Base-by-base conservation (phyloP, 1,140 invertebrate genomes). In the Caerostris darwini region DNA sequence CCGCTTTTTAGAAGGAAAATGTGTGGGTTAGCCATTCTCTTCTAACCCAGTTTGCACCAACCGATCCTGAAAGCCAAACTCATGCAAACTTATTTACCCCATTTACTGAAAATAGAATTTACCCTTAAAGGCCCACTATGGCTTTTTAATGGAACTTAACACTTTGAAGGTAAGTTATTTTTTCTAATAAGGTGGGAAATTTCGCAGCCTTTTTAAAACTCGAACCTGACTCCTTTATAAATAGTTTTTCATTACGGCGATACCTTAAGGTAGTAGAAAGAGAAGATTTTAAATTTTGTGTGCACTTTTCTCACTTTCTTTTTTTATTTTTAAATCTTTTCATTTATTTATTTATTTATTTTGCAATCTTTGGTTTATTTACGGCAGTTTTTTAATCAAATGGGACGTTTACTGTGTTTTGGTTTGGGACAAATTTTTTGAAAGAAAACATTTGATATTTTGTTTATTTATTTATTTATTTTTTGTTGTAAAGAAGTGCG, bases 141-240 rank as follows among this genome's bases (percentile, higher is more conserved):
- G 54, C 82, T 83, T 83, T n/a, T 83, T 83, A 83, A 83, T 83
- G 82, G 82, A 83, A 57, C 82, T n/a, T 83, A 56, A 83, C 82
- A 57, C 82, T 53, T 4, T 4, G 14, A 57, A 6, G 82, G 10
- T 57, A 53, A 2, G 12, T 3, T 83, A 1, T 34, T 64, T 64
- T 64, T 64, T 83, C 56, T 83, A 83, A 83, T 83, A 83, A 83
- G 82, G 17, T 6, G 82, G 50, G 82, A 83, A 83, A 56, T 77
- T 83, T 83, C 56, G 12, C 10, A 56, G n/a, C 12, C 82, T 0
- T 5, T 64, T 17, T 64, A 64, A 64, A 64, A 64, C 56, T 12
- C 12, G 82, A 83, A 83, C 82, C 82, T 83, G 82, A 83, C 82
- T 83, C 82, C 56, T 83, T 83, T 83, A 83, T 83, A 83, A 83